These are phyloP conservation scores for Lontra canadensis DNA, from an alignment of 2,113 vertebrate species.

Conservation along the genomic window DNA sequence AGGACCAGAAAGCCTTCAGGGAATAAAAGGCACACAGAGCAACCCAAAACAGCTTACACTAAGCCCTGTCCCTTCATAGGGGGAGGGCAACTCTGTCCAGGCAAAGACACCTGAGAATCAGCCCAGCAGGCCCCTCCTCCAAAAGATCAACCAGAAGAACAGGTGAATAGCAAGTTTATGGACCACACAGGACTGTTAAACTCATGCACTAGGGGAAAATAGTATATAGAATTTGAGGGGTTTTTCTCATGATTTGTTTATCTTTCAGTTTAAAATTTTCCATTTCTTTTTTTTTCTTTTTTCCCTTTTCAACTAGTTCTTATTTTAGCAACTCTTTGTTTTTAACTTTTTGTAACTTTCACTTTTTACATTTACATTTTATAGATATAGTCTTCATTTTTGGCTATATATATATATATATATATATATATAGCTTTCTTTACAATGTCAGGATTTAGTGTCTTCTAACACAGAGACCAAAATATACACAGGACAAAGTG, in stretches of 20 bases:
- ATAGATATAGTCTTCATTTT: too few species aligned
- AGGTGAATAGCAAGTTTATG: not conserved
- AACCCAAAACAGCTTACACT: not conserved
- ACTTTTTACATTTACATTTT: too few species aligned
- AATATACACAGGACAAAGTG: too few species aligned
- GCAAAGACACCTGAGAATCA: not conserved
- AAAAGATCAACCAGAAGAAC: not conserved
- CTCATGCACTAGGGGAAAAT: not conserved
- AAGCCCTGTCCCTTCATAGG: not conserved
- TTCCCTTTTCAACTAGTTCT: not conserved
- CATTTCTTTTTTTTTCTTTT: not conserved
- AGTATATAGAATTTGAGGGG: not conserved
- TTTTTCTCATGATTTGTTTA: not conserved
- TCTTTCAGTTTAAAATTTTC: not conserved
- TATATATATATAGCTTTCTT: too few species aligned
- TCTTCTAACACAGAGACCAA: too few species aligned
- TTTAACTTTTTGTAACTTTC: too few species aligned
- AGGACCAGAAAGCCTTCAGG: not conserved
- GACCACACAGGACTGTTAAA: not conserved
- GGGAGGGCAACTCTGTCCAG: not conserved
- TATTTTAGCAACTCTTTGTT: too few species aligned
- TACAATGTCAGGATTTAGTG: too few species aligned
- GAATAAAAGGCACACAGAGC: not conserved
- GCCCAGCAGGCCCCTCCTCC: not conserved
- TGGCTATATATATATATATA: too few species aligned